phyloP scores from a whole-genome alignment of 23 tunicate genomes.

The Aplidium turbinatum region DNA sequence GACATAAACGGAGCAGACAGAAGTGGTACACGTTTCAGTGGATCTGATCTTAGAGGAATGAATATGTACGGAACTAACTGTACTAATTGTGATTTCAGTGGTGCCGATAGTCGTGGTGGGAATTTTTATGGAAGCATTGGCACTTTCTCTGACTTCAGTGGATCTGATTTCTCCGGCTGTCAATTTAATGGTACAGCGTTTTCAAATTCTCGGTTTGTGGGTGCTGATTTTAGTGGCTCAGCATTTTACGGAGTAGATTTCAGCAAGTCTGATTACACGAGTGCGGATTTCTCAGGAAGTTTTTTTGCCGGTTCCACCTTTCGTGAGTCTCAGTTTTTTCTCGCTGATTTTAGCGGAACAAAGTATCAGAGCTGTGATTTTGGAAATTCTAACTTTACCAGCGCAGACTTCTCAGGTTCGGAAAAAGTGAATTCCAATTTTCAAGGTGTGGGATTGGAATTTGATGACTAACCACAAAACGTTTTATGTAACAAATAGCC shows the following conservation, averaged over 20 bases:
- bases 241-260: conserved; percentile 7
- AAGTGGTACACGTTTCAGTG: not conserved
- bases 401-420: conserved; percentile 12
- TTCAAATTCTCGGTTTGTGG: not conserved
- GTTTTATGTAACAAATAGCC: no score
- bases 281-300: conserved; percentile 4
- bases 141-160: not conserved
- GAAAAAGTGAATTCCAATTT: not conserved
- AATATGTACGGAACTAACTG: not conserved
- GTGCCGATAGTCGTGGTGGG: not conserved
- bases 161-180: not conserved
- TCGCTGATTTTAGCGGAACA: conserved; percentile 17
- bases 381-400: conserved; percentile 8
- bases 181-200: not conserved
- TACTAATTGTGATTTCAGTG: conserved; percentile 1
- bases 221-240: conserved; percentile 8
- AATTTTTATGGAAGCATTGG: not conserved
- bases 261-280: conserved; percentile 14
- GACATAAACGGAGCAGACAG: not conserved
- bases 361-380: not conserved
- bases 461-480: no score
- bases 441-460: not conserved
- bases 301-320: not conserved
- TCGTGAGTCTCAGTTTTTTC: not conserved
- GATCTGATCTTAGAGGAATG: not conserved